Evolutionary conservation across 92 coral and sea anemone species (phyloP), one percentile per base, ranked within the genome.

Genomic region (Paragorgia papillata): DNA sequence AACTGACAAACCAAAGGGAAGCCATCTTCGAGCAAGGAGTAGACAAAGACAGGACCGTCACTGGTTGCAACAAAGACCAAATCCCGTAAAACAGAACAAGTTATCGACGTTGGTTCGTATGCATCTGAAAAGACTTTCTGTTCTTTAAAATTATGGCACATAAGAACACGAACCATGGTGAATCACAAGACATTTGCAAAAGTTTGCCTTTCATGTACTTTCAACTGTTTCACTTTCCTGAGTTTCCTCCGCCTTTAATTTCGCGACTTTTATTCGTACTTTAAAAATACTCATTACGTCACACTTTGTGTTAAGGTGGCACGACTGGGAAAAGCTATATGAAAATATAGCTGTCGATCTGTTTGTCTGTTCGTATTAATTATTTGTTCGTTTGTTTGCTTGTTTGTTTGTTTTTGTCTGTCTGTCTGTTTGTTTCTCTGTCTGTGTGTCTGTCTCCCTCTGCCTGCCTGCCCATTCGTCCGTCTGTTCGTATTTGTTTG

Each of bases 161-260:
- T 90, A 27, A 95, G 82, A 12, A 95, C 99, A 19, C 97, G 89
- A 20, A 95, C 99, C 99, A 95, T 95, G 28, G n/a, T 83, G 50
- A 55, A 55, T 21, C 20, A 39, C 2, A 10, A 3, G 19, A 3
- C 20, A 19, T 51, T 4, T 4, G 12, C 62, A 56, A 29, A 2
- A 46, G 53, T 7, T 46, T 15, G 53, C 17, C 53, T 15, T 46
- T 46, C 43, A 4, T 37, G 6, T 46, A 46, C 7, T n/a, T n/a
- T n/a, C n/a, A n/a, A n/a, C n/a, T n/a, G n/a, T n/a, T n/a, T n/a
- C n/a, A n/a, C n/a, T n/a, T n/a, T n/a, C n/a, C n/a, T n/a, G n/a
- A n/a, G n/a, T n/a, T n/a, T n/a, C n/a, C n/a, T 7, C n/a, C 14
- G 53, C 9, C n/a, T 6, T 46, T 46, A 6, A 7, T 7, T 15